Evolutionary conservation across 2,113 vertebrate species (phyloP).

Genomic region (Trichechus manatus): DNA sequence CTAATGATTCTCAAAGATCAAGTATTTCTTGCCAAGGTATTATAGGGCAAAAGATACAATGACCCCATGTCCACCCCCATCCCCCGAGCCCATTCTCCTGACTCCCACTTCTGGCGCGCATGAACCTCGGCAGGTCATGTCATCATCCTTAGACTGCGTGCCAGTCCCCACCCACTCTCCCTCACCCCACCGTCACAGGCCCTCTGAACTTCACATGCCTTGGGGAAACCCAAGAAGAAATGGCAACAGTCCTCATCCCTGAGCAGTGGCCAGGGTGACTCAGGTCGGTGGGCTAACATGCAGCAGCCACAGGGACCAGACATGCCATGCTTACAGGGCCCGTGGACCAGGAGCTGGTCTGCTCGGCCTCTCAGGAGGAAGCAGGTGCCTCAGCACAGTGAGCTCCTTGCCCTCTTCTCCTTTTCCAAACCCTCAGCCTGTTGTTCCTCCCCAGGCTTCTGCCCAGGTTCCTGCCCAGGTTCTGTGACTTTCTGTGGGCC

Average conservation of each 20-base stretch:
- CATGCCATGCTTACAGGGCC: background rate
- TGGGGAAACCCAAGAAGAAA: conserved; percentile 35
- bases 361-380: background rate
- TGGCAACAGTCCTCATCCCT: background rate
- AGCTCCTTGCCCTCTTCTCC: background rate
- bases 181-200: background rate
- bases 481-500: background rate
- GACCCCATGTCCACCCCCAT: background rate
- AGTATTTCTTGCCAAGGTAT: background rate
- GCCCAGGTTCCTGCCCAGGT: background rate
- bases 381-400: background rate
- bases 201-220: background rate
- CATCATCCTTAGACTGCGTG: background rate
- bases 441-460: background rate
- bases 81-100: background rate
- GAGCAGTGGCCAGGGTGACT: background rate
- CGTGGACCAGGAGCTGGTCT: background rate
- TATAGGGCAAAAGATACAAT: background rate
- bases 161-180: background rate
- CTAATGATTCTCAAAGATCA: background rate
- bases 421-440: background rate
- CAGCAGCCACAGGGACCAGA: background rate
- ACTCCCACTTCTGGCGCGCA: background rate
- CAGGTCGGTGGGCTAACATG: background rate
- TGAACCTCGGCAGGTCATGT: rapidly evolving